Evolutionary conservation across 2,888 invertebrate species (phyloP), one percentile per base, ranked within the genome.

Genomic region (Cataglyphis albicans): DNA sequence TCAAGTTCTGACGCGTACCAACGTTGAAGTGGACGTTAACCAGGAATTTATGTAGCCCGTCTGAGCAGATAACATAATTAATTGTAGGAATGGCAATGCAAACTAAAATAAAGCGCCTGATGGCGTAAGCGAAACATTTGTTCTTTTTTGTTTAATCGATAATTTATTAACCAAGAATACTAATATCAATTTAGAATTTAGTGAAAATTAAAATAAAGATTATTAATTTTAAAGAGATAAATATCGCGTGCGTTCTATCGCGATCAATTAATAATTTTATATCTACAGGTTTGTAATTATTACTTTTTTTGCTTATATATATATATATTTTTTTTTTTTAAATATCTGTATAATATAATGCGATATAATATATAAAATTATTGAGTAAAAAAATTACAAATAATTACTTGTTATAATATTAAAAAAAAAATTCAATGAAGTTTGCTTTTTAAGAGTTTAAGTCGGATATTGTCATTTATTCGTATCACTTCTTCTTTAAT

Each of bases 1-100:
- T 84, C 82, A 80, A 80, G 81, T 86, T 88, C 86, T 75, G 80
- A 61, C 80, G 57, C 63, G 52, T 84, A 85, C 80, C 63, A 82
- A 75, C 61, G 84, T 68, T 73, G 72, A 80, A 80, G 72, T 80
- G 78, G 72, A 80, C 78, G 78, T 80, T 80, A 80, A 80, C 78
- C 78, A 80, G 72, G 35, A 80, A 80, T 80, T 80, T 80, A 80
- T 80, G 78, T 80, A 80, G 59, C 78, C 57, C 72, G 78, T 70
- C 78, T 80, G 70, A 80, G 48, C 18, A 80, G 78, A 80, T 80
- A 80, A 59, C 72, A 80, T 70, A 80, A 80, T 80, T 80, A 80
- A 80, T 80, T 61, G 78, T 80, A 32, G 59, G 35, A 80, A 70
- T 68, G 15, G 59, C 25, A 25, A 80, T 44, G 44, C 35, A 21